These are phyloP conservation scores for Drosophila pegasa DNA, from an alignment of 2,888 invertebrate genomes.

Conservation along the genomic window DNA sequence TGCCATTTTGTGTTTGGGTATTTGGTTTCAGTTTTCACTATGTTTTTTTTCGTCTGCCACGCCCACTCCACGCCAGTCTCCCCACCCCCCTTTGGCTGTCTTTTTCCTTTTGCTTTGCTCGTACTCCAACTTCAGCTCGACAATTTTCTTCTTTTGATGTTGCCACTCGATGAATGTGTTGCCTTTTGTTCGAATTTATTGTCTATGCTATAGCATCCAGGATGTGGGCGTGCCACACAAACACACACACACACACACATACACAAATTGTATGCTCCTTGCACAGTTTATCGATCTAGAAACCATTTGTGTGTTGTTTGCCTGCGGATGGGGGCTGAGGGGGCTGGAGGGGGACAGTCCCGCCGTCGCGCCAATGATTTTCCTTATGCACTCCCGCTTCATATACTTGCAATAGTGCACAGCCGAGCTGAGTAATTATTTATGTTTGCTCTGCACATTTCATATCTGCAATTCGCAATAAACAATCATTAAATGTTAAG, in stretches of 20 bases:
- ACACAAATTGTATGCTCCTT: constrained; percentile 49
- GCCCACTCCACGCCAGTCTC: constrained; percentile 4
- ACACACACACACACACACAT: constrained; percentile 43
- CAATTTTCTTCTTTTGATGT: constrained; percentile 60
- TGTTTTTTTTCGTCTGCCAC: constrained; percentile 18
- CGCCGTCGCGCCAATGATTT: constrained; percentile 12
- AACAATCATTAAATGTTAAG: constrained; percentile 15
- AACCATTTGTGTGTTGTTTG: constrained; percentile 46
- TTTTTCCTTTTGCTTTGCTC: neutral
- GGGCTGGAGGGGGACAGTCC: constrained; percentile 6
- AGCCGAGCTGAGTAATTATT: constrained; percentile 22
- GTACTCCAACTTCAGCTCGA: constrained; percentile 31
- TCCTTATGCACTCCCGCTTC: constrained; percentile 7
- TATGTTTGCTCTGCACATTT: neutral
- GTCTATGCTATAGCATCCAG: constrained; percentile 49
- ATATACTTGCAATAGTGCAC: constrained; percentile 3
- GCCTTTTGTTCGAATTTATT: constrained; percentile 71
- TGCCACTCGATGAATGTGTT: constrained; percentile 69
- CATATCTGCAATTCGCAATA: constrained; percentile 15
- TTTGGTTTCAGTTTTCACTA: constrained; percentile 55
- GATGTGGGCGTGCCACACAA: constrained; percentile 41
- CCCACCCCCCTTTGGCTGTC: neutral
- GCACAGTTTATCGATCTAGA: constrained; percentile 69
- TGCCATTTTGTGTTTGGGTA: constrained; percentile 54
- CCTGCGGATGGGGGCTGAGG: no score